Percentiles rank a stretch among this genome's conserved stretches.
These are phyloP conservation scores for Pseudobourletiella spinata DNA, from an alignment of 1,140 invertebrate species.

Conservation along the genomic window DNA sequence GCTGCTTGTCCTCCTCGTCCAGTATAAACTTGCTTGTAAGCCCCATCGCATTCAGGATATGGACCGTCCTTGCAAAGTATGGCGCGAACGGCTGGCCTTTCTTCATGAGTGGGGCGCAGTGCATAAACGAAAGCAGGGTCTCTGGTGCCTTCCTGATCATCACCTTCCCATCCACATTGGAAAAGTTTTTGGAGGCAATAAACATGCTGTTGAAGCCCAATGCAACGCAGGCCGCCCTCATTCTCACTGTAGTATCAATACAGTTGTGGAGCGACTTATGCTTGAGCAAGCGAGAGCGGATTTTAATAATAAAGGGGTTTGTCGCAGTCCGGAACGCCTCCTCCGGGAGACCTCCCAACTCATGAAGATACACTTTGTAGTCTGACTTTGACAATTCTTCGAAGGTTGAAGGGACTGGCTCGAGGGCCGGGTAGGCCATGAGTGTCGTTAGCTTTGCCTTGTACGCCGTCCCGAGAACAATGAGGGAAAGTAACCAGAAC, in stretches of 20 bases:
- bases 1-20: background rate
- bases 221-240: background rate
- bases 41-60: background rate
- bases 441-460: slow-evolving; percentile 4
- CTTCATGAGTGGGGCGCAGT: background rate
- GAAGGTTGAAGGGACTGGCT: background rate
- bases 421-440: background rate
- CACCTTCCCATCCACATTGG: background rate
- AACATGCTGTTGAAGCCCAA: background rate
- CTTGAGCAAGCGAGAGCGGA: background rate
- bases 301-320: background rate
- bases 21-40: background rate
- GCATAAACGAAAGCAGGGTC: background rate
- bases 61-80: background rate
- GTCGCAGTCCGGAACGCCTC: background rate
- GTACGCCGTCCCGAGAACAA: slow-evolving; percentile 3
- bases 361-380: background rate
- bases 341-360: background rate
- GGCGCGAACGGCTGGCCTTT: background rate
- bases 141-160: background rate
- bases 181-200: background rate
- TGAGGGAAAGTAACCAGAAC: background rate
- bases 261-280: background rate
- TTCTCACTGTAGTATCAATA: background rate
- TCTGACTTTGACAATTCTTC: background rate